Percentiles rank a stretch among this genome's conserved stretches.
Conservation (phyloP, 2,888 invertebrate species). For the Cryptocephalus moraei region DNA sequence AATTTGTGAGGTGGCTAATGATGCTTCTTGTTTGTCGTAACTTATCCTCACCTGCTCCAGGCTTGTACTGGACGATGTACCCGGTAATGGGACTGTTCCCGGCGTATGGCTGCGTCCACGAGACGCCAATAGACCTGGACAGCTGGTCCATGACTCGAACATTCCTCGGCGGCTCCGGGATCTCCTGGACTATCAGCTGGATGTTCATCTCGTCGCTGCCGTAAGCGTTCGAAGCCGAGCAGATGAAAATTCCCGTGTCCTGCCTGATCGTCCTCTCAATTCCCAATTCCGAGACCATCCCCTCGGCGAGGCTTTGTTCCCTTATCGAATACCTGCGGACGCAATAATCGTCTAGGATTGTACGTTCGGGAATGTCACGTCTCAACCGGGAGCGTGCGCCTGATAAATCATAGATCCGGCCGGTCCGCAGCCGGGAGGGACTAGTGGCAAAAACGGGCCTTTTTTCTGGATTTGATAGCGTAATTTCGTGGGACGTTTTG, state of each 20-base stretch:
- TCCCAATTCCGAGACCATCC: conserved; percentile 75
- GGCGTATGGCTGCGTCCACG: conserved; percentile 84
- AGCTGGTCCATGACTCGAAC: conserved; percentile 76
- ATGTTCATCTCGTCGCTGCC: conserved; percentile 87
- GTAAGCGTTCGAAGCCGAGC: conserved; percentile 79
- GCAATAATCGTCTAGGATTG: no score
- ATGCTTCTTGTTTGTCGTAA: no score
- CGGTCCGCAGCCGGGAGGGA: no score
- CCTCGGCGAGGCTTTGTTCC: conserved; percentile 68
- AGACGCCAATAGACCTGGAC: conserved; percentile 72
- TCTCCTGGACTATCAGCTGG: conserved; percentile 83
- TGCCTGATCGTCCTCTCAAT: conserved; percentile 76
- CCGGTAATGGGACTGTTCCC: conserved; percentile 82
- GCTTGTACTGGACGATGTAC: conserved; percentile 83
- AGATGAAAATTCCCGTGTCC: conserved; percentile 82
- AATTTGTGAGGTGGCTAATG: no score
- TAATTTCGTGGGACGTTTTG: no score
- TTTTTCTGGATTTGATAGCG: no score
- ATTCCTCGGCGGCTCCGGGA: conserved; percentile 82
- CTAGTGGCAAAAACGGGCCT: no score
- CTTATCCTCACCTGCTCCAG: conserved; percentile 54
- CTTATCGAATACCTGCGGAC: conserved; percentile 54
- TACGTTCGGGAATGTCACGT: no score
- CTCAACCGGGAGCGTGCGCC: no score
- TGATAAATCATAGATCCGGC: no score